These are phyloP conservation scores for Orius laevigatus DNA, from an alignment of 1,140 invertebrate genomes.

Conservation along the genomic window DNA sequence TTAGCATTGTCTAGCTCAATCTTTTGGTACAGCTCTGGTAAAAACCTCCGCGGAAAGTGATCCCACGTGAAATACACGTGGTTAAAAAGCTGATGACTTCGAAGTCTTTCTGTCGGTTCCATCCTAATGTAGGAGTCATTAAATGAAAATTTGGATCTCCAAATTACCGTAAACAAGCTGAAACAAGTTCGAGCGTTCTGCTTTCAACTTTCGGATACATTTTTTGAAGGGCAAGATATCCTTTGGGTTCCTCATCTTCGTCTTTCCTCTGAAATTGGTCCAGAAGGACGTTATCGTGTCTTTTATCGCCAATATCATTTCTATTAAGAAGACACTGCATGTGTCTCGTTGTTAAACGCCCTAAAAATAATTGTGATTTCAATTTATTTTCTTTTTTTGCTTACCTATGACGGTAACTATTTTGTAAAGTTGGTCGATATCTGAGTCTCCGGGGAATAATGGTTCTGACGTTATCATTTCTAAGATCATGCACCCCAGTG, in stretches of 20 bases:
- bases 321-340: too few species aligned
- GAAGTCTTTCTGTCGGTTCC: conserved; percentile 47
- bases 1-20: conserved; percentile 40
- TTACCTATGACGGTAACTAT: conserved; percentile 58
- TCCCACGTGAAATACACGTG: conserved; percentile 54
- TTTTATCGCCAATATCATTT: too few species aligned
- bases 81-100: conserved; percentile 39
- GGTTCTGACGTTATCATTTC: conserved; percentile 75
- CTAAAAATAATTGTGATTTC: too few species aligned
- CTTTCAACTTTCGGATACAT: conserved; percentile 37
- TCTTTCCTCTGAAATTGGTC: conserved; percentile 13
- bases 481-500: conserved; percentile 67
- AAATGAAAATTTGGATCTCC: background rate
- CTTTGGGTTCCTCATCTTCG: conserved; percentile 21
- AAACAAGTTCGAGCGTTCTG: conserved; percentile 35
- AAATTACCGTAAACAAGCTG: conserved; percentile 33
- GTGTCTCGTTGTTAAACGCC: too few species aligned
- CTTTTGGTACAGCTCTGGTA: conserved; percentile 42
- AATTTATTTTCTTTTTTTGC: conserved; percentile 7
- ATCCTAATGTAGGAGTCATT: conserved; percentile 28
- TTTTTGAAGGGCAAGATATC: conserved; percentile 25
- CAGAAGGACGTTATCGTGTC: too few species aligned
- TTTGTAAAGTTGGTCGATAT: conserved; percentile 77
- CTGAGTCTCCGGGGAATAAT: conserved; percentile 75
- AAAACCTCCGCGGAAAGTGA: conserved; percentile 44